Evolutionary conservation across 35 echinoderm and acorn worm genomes (phyloP).

Genomic region (Lytechinus variegatus): DNA sequence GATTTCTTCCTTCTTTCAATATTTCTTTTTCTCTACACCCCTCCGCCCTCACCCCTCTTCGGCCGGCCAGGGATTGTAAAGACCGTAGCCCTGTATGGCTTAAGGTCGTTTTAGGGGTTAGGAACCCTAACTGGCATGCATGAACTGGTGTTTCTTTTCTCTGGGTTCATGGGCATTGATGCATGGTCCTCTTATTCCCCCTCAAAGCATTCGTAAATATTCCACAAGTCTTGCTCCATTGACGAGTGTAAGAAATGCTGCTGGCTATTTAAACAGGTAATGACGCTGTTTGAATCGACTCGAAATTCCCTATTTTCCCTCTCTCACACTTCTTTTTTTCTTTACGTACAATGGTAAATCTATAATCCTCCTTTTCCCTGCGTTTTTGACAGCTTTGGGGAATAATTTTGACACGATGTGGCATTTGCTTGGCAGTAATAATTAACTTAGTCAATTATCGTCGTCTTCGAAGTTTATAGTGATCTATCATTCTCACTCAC

Average conservation of each 20-base stretch:
- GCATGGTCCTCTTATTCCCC: slow-evolving; percentile 31
- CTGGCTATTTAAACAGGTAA: slow-evolving; percentile 55
- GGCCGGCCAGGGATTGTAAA: neutral
- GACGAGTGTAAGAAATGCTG: slow-evolving; percentile 40
- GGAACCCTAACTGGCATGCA: neutral
- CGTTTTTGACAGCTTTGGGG: slow-evolving; percentile 28
- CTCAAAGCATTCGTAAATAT: slow-evolving; percentile 53
- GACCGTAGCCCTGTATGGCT: neutral
- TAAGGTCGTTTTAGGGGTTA: neutral
- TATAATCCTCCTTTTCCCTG: neutral
- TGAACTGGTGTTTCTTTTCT: neutral
- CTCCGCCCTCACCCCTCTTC: neutral
- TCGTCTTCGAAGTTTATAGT: neutral
- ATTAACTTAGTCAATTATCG: slow-evolving; percentile 13
- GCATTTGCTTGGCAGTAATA: slow-evolving; percentile 1
- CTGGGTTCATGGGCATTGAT: slow-evolving; percentile 19
- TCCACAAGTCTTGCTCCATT: slow-evolving; percentile 11
- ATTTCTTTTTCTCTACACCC: neutral
- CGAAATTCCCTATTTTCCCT: neutral
- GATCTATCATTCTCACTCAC: neutral
- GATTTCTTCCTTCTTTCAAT: neutral
- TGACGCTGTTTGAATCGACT: slow-evolving; percentile 5
- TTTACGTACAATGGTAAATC: neutral
- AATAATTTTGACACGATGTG: neutral
- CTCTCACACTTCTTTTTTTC: neutral